Base-by-base conservation (phyloP, 2,797 vertebrate genomes). In the Atherinosoma microstoma region DNA sequence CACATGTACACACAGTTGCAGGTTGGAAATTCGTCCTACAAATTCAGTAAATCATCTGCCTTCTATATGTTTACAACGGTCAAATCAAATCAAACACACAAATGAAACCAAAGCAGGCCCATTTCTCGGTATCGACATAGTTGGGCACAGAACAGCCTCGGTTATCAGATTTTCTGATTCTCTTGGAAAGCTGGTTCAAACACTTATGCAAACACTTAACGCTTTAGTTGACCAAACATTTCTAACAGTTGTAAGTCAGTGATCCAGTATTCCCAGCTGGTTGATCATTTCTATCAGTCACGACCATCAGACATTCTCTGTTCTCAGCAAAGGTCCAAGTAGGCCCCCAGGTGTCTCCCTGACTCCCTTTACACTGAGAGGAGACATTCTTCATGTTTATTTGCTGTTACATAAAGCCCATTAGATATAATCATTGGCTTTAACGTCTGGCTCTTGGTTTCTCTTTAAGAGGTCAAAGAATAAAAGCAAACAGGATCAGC, bases 101-200 rank as follows among this genome's bases (percentile, higher is more conserved):
- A 27, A 27, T 30, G 4, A 22, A 24, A 22, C 20, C 6, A n/a
- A 20, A n/a, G 7, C n/a, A 8, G 6, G 6, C 45, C 20, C 20
- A 51, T n/a, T 54, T 51, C 57, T 12, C 4, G 2, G 4, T 45
- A 59, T 27, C 63, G 13, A 59, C 40, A 29, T 1, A 20, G 3
- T 58, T 67, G 49, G 18, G 35, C 6, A 64, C 3, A 38, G 6
- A 68, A 30, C 59, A 30, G 0, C 15, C 2, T 42, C 36, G 24
- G 51, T 47, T 40, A 83, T 76, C 29, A 67, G 7, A 64, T 57
- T n/a, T 49, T 29, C 24, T 65, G 6, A 6, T 40, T 68, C 9
- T n/a, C 7, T 24, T 1, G 4, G 22, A 54, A 20, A 38, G 38
- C 30, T 49, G 18, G 47, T 32, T 49, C 32, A 69, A 67, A 67